A percentile compares a stretch with the other conserved stretches of the same genome.
Evolutionary conservation across 2,113 vertebrate species (phyloP).

Genomic region (Myrmecophaga tridactyla): DNA sequence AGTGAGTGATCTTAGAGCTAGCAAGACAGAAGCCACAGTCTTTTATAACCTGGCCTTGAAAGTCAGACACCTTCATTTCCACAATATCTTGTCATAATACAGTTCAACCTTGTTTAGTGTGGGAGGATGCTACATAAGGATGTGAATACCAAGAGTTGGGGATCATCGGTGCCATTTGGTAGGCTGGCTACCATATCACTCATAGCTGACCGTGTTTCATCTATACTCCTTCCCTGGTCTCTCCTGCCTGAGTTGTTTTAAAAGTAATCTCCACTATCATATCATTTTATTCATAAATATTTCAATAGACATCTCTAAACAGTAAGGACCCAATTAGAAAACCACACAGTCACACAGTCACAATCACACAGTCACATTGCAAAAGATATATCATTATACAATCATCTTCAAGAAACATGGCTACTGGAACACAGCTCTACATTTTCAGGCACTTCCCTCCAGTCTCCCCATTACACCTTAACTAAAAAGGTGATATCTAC

Average conservation of each 20-base stretch:
- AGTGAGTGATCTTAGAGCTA: background rate
- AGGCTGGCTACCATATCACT: background rate
- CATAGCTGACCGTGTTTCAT: background rate
- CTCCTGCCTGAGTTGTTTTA: background rate
- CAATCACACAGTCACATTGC: no score
- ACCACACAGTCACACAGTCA: no score
- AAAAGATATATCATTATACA: no score
- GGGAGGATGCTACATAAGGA: background rate
- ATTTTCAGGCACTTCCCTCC: no score
- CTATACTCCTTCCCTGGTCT: no score
- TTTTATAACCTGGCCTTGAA: background rate
- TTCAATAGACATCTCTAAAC: background rate
- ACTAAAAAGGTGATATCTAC: no score
- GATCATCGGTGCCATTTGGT: background rate
- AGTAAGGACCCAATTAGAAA: background rate
- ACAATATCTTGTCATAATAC: background rate
- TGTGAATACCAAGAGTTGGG: background rate
- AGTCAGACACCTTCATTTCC: background rate
- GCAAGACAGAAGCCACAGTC: background rate
- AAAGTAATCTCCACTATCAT: background rate
- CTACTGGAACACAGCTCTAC: no score
- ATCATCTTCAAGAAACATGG: no score
- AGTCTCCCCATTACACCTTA: no score
- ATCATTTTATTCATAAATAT: background rate
- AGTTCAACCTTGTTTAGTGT: background rate